These are phyloP conservation scores for Drosophila mayri DNA, from an alignment of 1,140 invertebrate species.

Conservation along the genomic window DNA sequence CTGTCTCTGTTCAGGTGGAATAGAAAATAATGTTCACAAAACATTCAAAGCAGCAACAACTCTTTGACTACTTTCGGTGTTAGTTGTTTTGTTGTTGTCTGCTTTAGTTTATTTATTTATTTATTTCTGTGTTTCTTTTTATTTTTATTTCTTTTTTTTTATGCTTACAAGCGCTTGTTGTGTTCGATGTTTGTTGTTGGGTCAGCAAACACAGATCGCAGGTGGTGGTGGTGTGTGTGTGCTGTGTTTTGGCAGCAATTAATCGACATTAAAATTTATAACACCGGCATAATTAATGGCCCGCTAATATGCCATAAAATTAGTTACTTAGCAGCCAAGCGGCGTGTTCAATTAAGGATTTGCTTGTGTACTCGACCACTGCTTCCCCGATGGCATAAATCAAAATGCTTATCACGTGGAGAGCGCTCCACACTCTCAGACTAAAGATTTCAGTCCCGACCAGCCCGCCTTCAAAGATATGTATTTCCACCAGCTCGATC, in stretches of 20 bases:
- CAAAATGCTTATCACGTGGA: conserved; percentile 79
- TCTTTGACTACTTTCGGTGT: conserved; percentile 51
- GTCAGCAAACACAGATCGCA: conserved; percentile 47
- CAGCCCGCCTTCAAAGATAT: conserved; percentile 32
- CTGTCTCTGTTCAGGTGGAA: conserved; percentile 25
- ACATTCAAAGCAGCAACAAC: conserved; percentile 30
- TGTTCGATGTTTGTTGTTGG: conserved; percentile 55
- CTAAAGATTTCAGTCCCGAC: conserved; percentile 14
- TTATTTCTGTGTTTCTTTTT: conserved; percentile 6
- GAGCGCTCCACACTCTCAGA: conserved; percentile 46
- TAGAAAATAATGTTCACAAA: conserved; percentile 42
- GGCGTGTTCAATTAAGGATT: conserved; percentile 78
- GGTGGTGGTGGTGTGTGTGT: conserved; percentile 29
- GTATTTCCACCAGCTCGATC: conserved; percentile 1
- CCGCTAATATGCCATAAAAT: conserved; percentile 83
- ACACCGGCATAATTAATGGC: conserved; percentile 77
- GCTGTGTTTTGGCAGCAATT: conserved; percentile 81
- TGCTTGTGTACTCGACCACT: conserved; percentile 52
- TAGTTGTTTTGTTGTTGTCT: conserved; percentile 28
- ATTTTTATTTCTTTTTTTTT: conserved; percentile 4
- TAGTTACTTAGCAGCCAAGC: conserved; percentile 70
- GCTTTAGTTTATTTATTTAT: conserved; percentile 18
- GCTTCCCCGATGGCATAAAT: conserved; percentile 73
- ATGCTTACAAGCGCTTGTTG: conserved; percentile 49
- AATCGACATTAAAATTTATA: conserved; percentile 84